A percentile compares a stretch with the other conserved stretches of the same genome.
phyloP scores from a whole-genome alignment of 2,797 vertebrate species.

The Channallabes apus region DNA sequence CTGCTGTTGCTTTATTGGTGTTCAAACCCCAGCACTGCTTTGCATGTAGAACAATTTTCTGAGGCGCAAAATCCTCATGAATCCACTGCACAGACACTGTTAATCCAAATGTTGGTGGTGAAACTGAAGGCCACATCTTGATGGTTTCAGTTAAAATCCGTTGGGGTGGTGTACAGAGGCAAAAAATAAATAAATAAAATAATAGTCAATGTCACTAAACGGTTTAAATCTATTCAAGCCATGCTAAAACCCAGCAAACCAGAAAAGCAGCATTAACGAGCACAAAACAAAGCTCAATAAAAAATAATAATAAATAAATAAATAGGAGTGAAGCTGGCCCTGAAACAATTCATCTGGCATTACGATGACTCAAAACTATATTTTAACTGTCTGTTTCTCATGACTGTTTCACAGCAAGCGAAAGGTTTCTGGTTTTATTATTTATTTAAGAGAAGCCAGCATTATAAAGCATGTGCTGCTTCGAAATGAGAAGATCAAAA shows the following conservation, averaged over 20 bases:
- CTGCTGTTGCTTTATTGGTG: too few relatives aligned
- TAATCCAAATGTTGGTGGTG: too few relatives aligned
- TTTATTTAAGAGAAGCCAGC: not conserved
- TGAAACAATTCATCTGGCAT: not conserved
- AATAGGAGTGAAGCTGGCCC: too few relatives aligned
- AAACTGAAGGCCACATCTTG: too few relatives aligned
- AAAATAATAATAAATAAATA: too few relatives aligned
- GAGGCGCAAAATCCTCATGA: too few relatives aligned
- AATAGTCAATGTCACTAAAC: not conserved
- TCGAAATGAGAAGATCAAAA: not conserved
- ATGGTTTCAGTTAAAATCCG: too few relatives aligned
- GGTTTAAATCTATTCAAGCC: not conserved
- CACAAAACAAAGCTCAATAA: not conserved
- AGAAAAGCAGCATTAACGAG: not conserved
- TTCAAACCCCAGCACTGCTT: too few relatives aligned
- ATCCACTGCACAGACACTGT: too few relatives aligned
- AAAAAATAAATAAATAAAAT: too few relatives aligned
- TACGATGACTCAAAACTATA: not conserved
- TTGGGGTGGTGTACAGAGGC: too few relatives aligned
- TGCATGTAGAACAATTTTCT: too few relatives aligned
- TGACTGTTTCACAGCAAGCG: not conserved
- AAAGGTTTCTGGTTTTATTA: not conserved
- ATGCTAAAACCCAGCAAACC: not conserved
- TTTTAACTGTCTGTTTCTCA: not conserved
- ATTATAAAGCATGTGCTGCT: not conserved